phyloP scores from a whole-genome alignment of 2,797 vertebrate species.

The Glossophaga mutica region DNA sequence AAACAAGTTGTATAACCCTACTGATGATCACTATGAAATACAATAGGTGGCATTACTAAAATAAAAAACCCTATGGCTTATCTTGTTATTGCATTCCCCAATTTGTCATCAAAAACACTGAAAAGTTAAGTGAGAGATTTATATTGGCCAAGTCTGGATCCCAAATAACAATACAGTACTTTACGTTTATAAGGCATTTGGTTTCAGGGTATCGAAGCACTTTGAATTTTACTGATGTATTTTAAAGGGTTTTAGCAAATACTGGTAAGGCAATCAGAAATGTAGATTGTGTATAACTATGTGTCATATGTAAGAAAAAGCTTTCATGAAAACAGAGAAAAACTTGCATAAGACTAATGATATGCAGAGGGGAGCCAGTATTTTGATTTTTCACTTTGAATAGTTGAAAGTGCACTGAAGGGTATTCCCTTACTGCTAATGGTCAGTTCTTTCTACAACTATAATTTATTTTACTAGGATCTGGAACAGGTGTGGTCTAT shows the following conservation, averaged over 20 bases:
- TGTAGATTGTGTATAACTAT: background rate
- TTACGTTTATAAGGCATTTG: background rate
- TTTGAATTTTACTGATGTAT: background rate
- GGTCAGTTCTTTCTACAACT: slow-evolving; percentile 42
- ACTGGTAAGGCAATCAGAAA: background rate
- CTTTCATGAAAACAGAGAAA: background rate
- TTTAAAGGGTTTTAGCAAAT: background rate
- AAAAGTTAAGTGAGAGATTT: background rate
- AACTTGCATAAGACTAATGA: background rate
- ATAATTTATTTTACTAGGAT: slow-evolving; percentile 49
- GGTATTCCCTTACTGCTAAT: slow-evolving; percentile 53
- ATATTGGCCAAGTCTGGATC: background rate
- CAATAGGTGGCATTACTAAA: background rate
- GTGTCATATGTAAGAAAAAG: background rate
- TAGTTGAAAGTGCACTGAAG: background rate
- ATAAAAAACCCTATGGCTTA: background rate
- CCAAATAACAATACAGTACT: background rate
- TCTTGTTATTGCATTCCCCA: background rate
- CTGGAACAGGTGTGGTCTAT: slow-evolving; percentile 64
- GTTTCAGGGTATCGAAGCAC: background rate
- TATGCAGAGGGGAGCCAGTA: background rate
- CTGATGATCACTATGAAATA: background rate
- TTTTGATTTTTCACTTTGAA: slow-evolving; percentile 24
- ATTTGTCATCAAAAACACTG: background rate
- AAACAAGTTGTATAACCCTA: background rate